Evolutionary conservation across 1,140 invertebrate genomes (phyloP), one percentile per base, ranked within the genome.

Genomic region (Euura saliciscinereae): DNA sequence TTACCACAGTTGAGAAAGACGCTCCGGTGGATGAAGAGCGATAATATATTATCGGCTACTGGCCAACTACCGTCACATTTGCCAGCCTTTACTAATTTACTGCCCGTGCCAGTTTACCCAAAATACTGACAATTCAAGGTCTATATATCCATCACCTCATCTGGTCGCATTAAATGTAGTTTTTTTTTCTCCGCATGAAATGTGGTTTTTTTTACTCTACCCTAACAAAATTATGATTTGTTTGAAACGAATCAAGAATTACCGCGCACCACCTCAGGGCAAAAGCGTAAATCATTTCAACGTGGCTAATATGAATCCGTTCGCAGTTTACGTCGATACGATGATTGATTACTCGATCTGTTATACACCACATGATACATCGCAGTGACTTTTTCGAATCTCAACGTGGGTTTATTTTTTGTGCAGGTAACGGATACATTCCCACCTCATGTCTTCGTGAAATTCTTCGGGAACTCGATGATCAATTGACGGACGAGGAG

Each of bases 381-480:
- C 2, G 28, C 28, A 28, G 28, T 28, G 28, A 28, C 28, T 28
- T 28, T 0, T 28, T 28, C 28, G 28, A 28, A 28, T 28, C 28
- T 28, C 0, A 28, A 28, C 28, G 28, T 28, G 28, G 28, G 28
- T 28, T 28, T 28, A 28, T 28, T 1, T 28, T 28, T 69, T 74
- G 83, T 85, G 4, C 80, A 94, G 95, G 96, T 78, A 97, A 98
- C 84, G 97, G 97, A 83, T 98, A 97, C 89, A 98, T 98, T 89
- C 96, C 96, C 79, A 98, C 97, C 44, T 93, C 94, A 45, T 96
- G 95, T 84, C 89, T 98, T 74, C 91, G 94, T 76, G 97, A 98
- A 88, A 98, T 98, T 82, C 89, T 98, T 10, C 90, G 94, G 66
- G 97, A 98, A 84, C 87, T 98, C 73, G 97, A 98, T 80, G 96